These are phyloP conservation scores for Acromyrmex echinatior DNA, from an alignment of 1,140 invertebrate genomes.

Conservation along the genomic window DNA sequence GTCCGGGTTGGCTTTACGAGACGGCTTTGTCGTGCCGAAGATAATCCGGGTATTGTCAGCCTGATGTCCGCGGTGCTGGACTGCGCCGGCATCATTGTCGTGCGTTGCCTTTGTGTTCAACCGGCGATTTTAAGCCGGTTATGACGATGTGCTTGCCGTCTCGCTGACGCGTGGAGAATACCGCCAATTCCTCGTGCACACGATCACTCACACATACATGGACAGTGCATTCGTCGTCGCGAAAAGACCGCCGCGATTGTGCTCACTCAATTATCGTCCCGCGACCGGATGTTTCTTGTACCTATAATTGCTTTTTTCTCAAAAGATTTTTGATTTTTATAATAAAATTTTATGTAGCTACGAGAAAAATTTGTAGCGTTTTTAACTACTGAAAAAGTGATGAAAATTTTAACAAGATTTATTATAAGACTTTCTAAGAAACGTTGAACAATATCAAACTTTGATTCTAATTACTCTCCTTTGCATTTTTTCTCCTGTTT, in stretches of 20 bases:
- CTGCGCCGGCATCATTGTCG: constrained; percentile 69
- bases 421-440: background rate
- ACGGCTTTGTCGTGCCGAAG: constrained; percentile 67
- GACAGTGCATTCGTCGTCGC: background rate
- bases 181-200: constrained; percentile 36
- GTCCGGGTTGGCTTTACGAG: constrained; percentile 70
- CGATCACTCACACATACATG: background rate
- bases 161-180: constrained; percentile 59
- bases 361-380: background rate
- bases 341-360: background rate
- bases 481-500: background rate
- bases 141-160: constrained; percentile 55
- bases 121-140: constrained; percentile 72
- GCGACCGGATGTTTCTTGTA: background rate
- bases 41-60: constrained; percentile 75
- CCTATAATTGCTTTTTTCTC: background rate
- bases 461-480: background rate
- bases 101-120: constrained; percentile 62
- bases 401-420: constrained; percentile 7
- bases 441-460: background rate
- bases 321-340: background rate
- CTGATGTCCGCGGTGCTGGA: constrained; percentile 64
- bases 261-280: constrained; percentile 34
- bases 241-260: constrained; percentile 42
- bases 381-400: background rate